Conservation (phyloP, 2,113 vertebrate genomes). For the Hystrix brachyura region DNA sequence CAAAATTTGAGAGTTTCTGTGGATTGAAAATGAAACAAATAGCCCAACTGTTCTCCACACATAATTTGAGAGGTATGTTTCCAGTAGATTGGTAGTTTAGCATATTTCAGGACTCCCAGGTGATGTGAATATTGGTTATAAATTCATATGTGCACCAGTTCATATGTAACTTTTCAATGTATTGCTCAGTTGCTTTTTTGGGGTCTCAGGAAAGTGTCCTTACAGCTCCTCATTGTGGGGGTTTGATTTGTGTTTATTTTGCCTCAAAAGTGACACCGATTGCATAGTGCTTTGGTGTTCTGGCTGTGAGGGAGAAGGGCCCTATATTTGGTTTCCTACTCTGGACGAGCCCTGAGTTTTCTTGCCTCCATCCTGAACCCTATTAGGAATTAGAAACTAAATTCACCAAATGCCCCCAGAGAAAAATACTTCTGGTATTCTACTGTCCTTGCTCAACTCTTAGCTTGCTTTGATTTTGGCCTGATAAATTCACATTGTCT, state of each 20-base stretch:
- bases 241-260: background rate
- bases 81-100: background rate
- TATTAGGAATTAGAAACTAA: background rate
- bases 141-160: background rate
- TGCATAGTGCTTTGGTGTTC: background rate
- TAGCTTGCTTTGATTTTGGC: background rate
- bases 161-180: background rate
- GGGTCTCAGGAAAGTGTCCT: too few species aligned
- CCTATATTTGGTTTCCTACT: background rate
- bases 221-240: background rate
- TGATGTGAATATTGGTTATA: background rate
- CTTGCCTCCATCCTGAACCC: background rate
- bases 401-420: background rate
- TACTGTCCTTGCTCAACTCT: background rate
- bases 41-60: background rate
- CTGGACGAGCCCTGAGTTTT: background rate
- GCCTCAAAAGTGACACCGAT: background rate
- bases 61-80: background rate
- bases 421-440: background rate
- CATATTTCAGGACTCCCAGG: background rate
- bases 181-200: background rate
- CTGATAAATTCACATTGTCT: background rate
- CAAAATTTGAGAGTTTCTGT: background rate
- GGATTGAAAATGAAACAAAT: constrained; percentile 6
- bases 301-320: background rate